These are phyloP conservation scores for Bellardia pandia DNA, from an alignment of 2,888 invertebrate genomes.

Conservation along the genomic window DNA sequence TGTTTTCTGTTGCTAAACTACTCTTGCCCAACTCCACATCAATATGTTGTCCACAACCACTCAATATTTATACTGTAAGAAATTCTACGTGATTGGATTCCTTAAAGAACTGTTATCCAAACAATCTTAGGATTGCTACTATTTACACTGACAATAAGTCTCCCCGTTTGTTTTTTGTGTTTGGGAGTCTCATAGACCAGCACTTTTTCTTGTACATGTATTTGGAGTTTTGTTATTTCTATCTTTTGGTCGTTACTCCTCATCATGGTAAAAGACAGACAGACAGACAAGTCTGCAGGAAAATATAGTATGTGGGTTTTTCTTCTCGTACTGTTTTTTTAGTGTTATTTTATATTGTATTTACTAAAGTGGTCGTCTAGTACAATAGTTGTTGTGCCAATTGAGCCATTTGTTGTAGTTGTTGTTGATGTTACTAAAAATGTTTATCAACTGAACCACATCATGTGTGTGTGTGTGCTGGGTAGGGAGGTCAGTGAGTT, in stretches of 20 bases:
- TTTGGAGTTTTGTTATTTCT: constrained; percentile 5
- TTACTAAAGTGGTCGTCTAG: constrained; percentile 60
- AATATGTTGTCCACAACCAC: constrained; percentile 32
- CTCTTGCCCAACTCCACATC: constrained; percentile 31
- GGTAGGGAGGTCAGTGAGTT: neutral
- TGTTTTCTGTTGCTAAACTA: neutral
- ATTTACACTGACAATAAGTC: constrained; percentile 64
- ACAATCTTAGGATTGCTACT: constrained; percentile 65
- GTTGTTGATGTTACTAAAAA: neutral
- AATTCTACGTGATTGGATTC: constrained; percentile 70
- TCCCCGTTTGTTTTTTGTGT: constrained; percentile 50
- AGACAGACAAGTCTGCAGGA: constrained; percentile 56
- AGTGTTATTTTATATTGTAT: constrained; percentile 50
- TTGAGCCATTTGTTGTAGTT: constrained; percentile 64
- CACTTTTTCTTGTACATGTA: constrained; percentile 43
- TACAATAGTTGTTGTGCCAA: constrained; percentile 64
- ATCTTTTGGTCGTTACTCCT: constrained; percentile 49
- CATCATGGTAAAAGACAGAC: constrained; percentile 6
- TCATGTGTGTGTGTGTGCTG: constrained; percentile 22
- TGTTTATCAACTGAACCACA: constrained; percentile 51
- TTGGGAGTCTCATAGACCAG: constrained; percentile 32
- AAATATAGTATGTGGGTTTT: constrained; percentile 24
- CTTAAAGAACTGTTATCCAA: constrained; percentile 70
- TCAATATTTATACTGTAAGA: constrained; percentile 51
- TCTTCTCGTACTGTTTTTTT: neutral